Conservation (phyloP, 2,888 invertebrate genomes). For the Diploptera punctata region DNA sequence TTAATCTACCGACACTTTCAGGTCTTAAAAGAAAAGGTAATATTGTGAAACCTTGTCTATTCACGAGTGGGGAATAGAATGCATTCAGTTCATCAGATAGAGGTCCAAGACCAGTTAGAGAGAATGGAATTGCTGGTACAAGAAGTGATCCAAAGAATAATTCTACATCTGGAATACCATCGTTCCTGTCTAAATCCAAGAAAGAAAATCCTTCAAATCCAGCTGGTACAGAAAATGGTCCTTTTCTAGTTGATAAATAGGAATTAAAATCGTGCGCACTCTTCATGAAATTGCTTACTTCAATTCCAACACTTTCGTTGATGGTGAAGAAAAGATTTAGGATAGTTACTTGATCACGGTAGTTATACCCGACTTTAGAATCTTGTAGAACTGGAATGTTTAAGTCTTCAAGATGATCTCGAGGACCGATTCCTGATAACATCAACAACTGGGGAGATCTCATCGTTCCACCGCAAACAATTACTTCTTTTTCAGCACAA, state of each 20-base stretch:
- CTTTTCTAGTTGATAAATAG: constrained; percentile 51
- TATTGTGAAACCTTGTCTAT: background rate
- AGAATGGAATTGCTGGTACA: background rate
- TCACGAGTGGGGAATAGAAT: background rate
- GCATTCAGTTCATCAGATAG: background rate
- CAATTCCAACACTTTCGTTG: constrained; percentile 56
- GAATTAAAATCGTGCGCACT: constrained; percentile 45
- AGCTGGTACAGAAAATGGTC: constrained; percentile 54
- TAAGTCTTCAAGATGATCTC: background rate
- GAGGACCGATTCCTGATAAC: background rate
- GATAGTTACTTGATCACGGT: constrained; percentile 70
- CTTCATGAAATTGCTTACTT: background rate
- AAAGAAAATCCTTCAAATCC: constrained; percentile 57
- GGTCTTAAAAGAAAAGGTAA: constrained; percentile 62
- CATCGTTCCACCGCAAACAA: constrained; percentile 78
- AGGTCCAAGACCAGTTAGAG: background rate
- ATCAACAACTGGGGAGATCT: constrained; percentile 71
- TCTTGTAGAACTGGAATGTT: background rate
- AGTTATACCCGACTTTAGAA: constrained; percentile 74
- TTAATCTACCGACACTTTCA: background rate
- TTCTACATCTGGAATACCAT: constrained; percentile 71
- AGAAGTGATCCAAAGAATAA: constrained; percentile 59
- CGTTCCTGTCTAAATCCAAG: constrained; percentile 56
- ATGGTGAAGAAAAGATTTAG: constrained; percentile 67
- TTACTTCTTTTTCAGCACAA: constrained; percentile 69